Conservation (phyloP, 1,140 invertebrate species). For the Zeugodacus cucurbitae region DNA sequence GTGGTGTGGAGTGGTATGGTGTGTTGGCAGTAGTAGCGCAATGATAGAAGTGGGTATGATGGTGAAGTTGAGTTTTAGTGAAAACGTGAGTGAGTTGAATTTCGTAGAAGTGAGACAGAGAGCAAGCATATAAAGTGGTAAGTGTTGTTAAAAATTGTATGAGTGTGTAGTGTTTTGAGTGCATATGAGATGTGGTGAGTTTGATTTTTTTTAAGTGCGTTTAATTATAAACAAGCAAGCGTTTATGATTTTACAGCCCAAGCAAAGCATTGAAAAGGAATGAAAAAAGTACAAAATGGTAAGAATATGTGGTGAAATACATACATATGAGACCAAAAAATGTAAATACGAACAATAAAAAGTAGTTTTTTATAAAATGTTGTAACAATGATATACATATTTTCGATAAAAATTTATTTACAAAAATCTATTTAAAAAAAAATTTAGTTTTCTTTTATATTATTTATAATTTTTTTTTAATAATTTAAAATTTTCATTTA, state of each 20-base stretch:
- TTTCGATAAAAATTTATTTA: too few relatives aligned
- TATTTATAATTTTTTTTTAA: too few relatives aligned
- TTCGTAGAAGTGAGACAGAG: background rate
- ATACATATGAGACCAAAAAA: background rate
- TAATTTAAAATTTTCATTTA: too few relatives aligned
- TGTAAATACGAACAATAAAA: background rate
- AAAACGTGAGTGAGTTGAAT: background rate
- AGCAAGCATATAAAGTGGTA: background rate
- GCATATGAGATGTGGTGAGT: background rate
- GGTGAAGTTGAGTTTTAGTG: constrained; percentile 33
- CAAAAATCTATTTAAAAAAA: too few relatives aligned
- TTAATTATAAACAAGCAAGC: background rate
- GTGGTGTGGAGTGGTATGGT: constrained; percentile 14
- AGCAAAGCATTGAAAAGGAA: constrained; percentile 35
- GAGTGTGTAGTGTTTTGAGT: background rate
- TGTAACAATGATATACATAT: too few relatives aligned
- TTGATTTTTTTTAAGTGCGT: background rate
- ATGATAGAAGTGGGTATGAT: background rate
- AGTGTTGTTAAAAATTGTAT: background rate
- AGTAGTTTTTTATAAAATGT: too few relatives aligned
- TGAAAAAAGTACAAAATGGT: constrained; percentile 10
- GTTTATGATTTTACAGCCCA: constrained; percentile 1
- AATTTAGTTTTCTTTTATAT: too few relatives aligned
- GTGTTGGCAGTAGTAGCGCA: background rate
- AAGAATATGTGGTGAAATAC: constrained; percentile 17